Base-by-base conservation (phyloP, 1,140 invertebrate genomes). In the Drosophila prosaltans region DNA sequence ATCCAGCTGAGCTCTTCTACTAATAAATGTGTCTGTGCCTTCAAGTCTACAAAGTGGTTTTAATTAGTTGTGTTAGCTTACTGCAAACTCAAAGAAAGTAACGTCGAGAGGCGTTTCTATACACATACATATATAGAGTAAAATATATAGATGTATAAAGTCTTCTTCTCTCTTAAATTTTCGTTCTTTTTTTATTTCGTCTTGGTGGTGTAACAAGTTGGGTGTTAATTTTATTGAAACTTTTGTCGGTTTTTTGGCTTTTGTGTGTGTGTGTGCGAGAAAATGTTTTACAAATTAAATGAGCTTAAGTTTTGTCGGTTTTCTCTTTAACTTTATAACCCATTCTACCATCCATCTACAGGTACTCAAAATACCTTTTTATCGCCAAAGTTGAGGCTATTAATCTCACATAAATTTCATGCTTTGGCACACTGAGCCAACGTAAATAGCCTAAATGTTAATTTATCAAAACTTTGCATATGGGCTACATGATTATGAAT, bases 51-150 rank as follows among this genome's bases (percentile, higher is more conserved):
- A 80, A 83, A 83, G 80, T 80, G 81, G 76, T 83, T 83, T 83
- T 83, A 83, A 83, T 83, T 83, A 83, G 81, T 83, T 80, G 80
- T 83, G 80, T 79, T 83, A 70, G 76, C 80, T 76, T 67, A 65
- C 60, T 54, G 60, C 68, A 64, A 75, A 65, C 21, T 43, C 4
- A 59, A 36, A 65, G 7, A 9, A 66, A 48, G 41, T 24, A 21
- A 58, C 61, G 39, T 39, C 16, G 16, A 10, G n/a, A 59, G 39
- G 45, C 45, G 16, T 6, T 48, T 16, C 16, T 16, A 16, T 16
- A 16, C 16, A 16, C 16, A 16, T 16, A 16, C 16, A 16, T 48
- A 48, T 48, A 48, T 21, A 8, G 21, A 51, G 7, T 36, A 7
- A 36, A 36, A 36, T 36, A 36, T 7, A n/a, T 40, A 28, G 30